Percentiles rank a stretch among this genome's conserved stretches.
Conservation (phyloP, 1,140 invertebrate species). For the Atta cephalotes region DNA sequence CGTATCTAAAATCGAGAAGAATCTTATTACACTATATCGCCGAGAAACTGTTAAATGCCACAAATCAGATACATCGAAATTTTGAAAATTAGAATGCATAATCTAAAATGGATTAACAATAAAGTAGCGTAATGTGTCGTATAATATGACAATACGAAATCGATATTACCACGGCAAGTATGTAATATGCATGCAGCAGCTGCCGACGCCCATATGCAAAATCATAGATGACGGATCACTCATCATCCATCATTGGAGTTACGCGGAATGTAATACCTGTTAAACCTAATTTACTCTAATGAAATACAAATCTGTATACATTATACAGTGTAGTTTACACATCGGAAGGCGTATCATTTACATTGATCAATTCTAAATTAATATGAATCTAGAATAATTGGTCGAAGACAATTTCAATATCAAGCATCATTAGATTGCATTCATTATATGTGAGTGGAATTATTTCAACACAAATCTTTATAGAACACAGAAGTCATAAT, state of each 20-base stretch:
- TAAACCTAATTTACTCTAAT: slow-evolving; percentile 49
- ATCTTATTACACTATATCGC: slow-evolving; percentile 57
- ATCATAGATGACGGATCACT: slow-evolving; percentile 54
- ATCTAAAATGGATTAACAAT: not conserved
- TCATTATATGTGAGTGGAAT: too few species aligned
- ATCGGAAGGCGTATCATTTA: not conserved
- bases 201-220: slow-evolving; percentile 50
- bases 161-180: slow-evolving; percentile 20
- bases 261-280: slow-evolving; percentile 44
- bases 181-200: slow-evolving; percentile 9
- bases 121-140: not conserved
- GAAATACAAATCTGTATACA: slow-evolving; percentile 43
- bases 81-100: not conserved
- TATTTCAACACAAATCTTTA: not conserved
- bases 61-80: not conserved
- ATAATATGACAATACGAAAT: slow-evolving; percentile 5
- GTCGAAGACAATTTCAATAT: not conserved
- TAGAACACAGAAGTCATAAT: too few species aligned
- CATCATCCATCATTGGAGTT: slow-evolving; percentile 50
- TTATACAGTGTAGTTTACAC: slow-evolving; percentile 26
- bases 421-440: too few species aligned
- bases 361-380: not conserved
- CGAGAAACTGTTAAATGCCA: not conserved
- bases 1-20: slow-evolving; percentile 81
- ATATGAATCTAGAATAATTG: not conserved